These are phyloP conservation scores for Cistogaster globosa DNA, from an alignment of 2,888 invertebrate species.

Conservation along the genomic window DNA sequence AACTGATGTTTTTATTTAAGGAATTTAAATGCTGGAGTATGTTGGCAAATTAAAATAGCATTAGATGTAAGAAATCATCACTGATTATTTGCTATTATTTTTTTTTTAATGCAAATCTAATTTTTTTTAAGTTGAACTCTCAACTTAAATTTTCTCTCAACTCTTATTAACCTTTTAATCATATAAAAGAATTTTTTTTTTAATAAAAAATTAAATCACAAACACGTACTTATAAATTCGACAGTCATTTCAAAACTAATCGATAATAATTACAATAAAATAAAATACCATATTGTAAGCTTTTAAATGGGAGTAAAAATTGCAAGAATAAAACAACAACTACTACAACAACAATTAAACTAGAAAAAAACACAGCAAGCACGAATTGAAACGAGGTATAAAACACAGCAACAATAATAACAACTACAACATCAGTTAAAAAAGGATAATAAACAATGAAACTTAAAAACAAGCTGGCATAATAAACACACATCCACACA, in stretches of 20 bases:
- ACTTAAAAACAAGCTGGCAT: slow-evolving; percentile 28
- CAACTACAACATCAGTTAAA: neutral
- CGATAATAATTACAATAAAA: slow-evolving; percentile 73
- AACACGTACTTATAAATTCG: slow-evolving; percentile 51
- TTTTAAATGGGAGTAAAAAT: slow-evolving; percentile 43
- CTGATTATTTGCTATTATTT: no score
- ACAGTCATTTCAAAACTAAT: slow-evolving; percentile 73
- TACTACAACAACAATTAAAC: neutral
- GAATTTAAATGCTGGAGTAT: neutral
- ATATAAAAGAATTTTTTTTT: neutral
- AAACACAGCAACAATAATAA: slow-evolving; percentile 43
- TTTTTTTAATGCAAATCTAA: no score
- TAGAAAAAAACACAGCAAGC: slow-evolving; percentile 51
- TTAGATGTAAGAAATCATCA: no score
- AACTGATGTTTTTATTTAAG: slow-evolving; percentile 37
- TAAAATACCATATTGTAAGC: slow-evolving; percentile 61
- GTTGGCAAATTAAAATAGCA: no score
- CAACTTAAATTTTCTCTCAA: neutral
- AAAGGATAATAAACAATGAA: slow-evolving; percentile 62
- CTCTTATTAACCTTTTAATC: slow-evolving; percentile 11
- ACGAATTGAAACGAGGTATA: slow-evolving; percentile 70
- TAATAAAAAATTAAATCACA: neutral
- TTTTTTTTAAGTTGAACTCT: no score
- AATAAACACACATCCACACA: neutral
- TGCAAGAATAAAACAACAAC: slow-evolving; percentile 36